phyloP scores from a whole-genome alignment of 1,140 invertebrate genomes.

The Drosophila cardini region DNA sequence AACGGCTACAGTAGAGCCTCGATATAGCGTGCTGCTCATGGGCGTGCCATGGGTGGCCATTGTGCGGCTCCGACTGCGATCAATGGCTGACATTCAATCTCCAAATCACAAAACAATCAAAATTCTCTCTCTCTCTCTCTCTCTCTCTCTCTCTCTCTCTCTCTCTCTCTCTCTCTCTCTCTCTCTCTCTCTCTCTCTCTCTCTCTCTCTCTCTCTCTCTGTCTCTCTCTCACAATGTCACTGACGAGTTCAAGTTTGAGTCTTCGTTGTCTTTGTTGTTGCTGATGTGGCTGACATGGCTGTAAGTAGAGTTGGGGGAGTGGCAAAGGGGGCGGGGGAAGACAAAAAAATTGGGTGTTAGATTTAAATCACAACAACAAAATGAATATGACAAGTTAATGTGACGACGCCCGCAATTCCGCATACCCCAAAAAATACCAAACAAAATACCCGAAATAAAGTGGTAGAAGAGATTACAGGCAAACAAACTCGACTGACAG shows the following conservation, averaged over 20 bases:
- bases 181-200: constrained; percentile 33
- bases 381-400: constrained; percentile 39
- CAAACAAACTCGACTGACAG: no score
- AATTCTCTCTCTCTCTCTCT: constrained; percentile 19
- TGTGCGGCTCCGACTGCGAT: neutral
- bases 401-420: constrained; percentile 24
- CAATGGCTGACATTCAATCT: constrained; percentile 31
- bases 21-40: constrained; percentile 63
- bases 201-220: constrained; percentile 35
- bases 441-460: constrained; percentile 25
- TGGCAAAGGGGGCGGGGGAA: neutral
- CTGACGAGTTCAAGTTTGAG: neutral
- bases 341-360: neutral
- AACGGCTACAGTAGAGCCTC: constrained; percentile 42
- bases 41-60: constrained; percentile 62
- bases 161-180: constrained; percentile 33
- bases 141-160: constrained; percentile 33
- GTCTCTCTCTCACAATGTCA: constrained; percentile 26
- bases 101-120: neutral
- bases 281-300: constrained; percentile 29
- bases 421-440: constrained; percentile 9
- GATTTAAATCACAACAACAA: constrained; percentile 25
- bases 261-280: neutral
- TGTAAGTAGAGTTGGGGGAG: constrained; percentile 15
- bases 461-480: no score